phyloP scores from a whole-genome alignment of 2,113 vertebrate species.

The Silurus asotus region DNA sequence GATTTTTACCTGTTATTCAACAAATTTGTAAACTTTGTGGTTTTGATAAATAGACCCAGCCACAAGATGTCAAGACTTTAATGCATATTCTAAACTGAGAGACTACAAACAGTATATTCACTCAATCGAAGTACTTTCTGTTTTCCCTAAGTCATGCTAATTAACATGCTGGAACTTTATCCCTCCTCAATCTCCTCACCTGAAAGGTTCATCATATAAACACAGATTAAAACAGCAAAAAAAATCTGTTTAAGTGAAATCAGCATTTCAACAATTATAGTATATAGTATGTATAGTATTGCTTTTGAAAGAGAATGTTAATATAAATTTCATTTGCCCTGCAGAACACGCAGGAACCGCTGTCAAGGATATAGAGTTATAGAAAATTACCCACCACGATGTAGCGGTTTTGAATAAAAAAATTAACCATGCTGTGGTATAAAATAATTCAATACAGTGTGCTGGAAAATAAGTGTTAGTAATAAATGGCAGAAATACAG shows the following conservation, averaged over 20 bases:
- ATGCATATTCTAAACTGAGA: neutral
- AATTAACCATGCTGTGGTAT: neutral
- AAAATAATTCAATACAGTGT: neutral
- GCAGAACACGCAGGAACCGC: neutral
- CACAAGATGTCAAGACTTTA: neutral
- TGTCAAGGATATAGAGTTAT: neutral
- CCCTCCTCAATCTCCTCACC: conserved; percentile 35
- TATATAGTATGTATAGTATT: too few relatives aligned
- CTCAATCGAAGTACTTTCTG: neutral
- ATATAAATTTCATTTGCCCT: neutral
- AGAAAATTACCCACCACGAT: neutral
- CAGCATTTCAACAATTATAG: too few relatives aligned
- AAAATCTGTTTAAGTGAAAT: too few relatives aligned
- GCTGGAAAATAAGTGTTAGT: neutral
- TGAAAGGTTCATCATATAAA: too few relatives aligned
- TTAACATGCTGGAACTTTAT: conserved; percentile 45
- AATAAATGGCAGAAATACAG: neutral
- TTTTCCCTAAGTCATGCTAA: neutral
- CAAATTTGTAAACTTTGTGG: too few relatives aligned
- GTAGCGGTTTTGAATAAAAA: neutral
- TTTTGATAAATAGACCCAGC: too few relatives aligned
- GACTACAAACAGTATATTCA: neutral
- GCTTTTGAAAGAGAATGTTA: neutral
- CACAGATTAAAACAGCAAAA: too few relatives aligned
- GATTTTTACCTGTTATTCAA: too few relatives aligned